Base-by-base conservation (phyloP, 2,888 invertebrate genomes). In the Endotricha flammealis region DNA sequence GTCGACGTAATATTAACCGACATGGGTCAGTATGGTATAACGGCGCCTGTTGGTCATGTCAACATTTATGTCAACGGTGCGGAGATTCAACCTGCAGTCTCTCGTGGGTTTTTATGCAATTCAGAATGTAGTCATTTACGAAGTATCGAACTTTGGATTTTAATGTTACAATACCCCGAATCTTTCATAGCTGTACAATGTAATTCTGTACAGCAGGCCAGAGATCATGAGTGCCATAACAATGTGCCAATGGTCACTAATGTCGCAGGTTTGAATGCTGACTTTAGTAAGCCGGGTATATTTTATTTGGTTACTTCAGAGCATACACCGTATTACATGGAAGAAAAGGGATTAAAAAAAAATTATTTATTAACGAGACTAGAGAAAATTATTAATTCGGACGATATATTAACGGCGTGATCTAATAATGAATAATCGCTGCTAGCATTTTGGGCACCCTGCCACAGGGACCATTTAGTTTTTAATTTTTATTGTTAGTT, bases 141-240 rank as follows among this genome's bases (percentile, higher is more conserved):
- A 12, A 40, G 60, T 1, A 53, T 36, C 14, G 46, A 42, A 0
- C 5, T 62, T 1, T 66, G 66, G 64, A 8, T 56, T 2, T 41
- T 57, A 2, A 56, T 62, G 1, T 17, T 66, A 4, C 35, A 33
- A 5, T 35, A 62, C 25, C 59, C 53, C 0, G 31, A 51, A 1
- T 43, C 46, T 0, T 66, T 66, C 31, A 48, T 64, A 4, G 64
- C 52, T 0, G 41, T 64, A 3, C 44, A 56, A 20, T 66, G 64
- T 22, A 55, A 61, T 32, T 59, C 62, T 0, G 58, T 66, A 0
- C 64, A 64, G 20, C 51, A 62, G 10, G 65, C 65, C 0, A 55
- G 64, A 7, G 41, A 57, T 7, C 51, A 38, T 2, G 30, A 52
- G 0, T 66, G 65, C 9, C 61, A 53, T 10, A 55, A 53, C 3